Evolutionary conservation across 2,113 vertebrate species (phyloP).

Genomic region (Ctenomys sociabilis): DNA sequence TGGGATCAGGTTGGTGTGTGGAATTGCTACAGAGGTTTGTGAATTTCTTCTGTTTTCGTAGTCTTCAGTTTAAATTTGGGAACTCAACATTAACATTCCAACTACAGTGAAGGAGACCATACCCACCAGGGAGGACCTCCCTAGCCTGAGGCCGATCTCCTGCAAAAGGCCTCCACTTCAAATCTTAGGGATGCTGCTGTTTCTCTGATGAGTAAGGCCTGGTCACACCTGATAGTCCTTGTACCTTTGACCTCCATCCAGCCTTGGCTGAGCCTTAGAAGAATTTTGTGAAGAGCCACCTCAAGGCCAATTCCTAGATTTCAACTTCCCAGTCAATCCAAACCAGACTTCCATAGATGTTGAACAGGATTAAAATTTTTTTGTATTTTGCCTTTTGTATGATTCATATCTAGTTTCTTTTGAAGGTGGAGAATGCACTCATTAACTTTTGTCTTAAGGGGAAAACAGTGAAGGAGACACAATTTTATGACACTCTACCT

Average conservation of each 20-base stretch:
- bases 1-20: background rate
- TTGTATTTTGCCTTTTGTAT: background rate
- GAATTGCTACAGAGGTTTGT: background rate
- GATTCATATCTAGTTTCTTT: background rate
- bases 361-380: background rate
- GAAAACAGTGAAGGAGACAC: background rate
- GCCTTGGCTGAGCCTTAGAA: background rate
- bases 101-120: fast-evolving
- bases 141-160: background rate
- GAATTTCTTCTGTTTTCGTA: background rate
- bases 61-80: background rate
- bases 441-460: background rate
- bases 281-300: background rate
- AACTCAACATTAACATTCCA: background rate
- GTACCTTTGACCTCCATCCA: fast-evolving
- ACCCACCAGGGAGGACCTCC: background rate
- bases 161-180: fast-evolving
- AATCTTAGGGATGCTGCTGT: background rate
- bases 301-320: background rate
- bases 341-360: background rate
- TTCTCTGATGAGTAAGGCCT: background rate
- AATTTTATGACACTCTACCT: background rate
- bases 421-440: too few relatives aligned
- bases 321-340: background rate
- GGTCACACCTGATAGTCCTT: fast-evolving